phyloP scores from a whole-genome alignment of 2,113 vertebrate species.

The Montifringilla adamsi region DNA sequence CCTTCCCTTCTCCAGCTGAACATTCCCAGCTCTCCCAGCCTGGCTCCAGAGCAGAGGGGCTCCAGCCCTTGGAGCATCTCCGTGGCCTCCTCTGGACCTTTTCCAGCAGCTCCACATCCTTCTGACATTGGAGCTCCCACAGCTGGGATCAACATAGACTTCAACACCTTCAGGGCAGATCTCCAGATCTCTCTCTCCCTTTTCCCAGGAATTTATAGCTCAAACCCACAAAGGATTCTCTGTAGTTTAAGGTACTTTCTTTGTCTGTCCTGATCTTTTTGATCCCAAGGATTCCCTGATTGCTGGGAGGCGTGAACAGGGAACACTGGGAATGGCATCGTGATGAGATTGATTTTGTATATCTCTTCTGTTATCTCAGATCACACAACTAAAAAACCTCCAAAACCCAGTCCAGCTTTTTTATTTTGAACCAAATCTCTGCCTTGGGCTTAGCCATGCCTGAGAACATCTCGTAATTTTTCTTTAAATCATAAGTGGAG shows the following conservation, averaged over 20 bases:
- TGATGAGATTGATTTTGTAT: background rate
- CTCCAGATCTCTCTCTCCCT: too few relatives aligned
- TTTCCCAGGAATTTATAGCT: background rate
- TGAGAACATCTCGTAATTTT: background rate
- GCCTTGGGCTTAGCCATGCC: background rate
- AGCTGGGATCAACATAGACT: background rate
- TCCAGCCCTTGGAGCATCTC: background rate
- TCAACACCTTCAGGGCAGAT: background rate
- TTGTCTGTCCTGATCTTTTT: accelerated
- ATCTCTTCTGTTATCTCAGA: background rate
- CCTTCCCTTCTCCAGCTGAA: background rate
- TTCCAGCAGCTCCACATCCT: background rate
- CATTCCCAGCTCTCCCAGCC: background rate
- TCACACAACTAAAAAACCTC: background rate
- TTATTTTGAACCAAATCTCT: background rate
- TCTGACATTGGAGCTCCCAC: background rate
- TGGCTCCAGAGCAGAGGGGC: background rate
- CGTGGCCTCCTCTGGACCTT: accelerated
- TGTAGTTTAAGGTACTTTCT: background rate
- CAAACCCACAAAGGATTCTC: background rate
- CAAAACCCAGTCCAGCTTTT: background rate
- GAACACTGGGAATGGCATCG: background rate
- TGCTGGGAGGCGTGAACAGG: background rate
- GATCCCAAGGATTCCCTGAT: background rate
- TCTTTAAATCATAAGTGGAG: background rate